These are phyloP conservation scores for Dinomys branickii DNA, from an alignment of 2,113 vertebrate genomes.

Conservation along the genomic window DNA sequence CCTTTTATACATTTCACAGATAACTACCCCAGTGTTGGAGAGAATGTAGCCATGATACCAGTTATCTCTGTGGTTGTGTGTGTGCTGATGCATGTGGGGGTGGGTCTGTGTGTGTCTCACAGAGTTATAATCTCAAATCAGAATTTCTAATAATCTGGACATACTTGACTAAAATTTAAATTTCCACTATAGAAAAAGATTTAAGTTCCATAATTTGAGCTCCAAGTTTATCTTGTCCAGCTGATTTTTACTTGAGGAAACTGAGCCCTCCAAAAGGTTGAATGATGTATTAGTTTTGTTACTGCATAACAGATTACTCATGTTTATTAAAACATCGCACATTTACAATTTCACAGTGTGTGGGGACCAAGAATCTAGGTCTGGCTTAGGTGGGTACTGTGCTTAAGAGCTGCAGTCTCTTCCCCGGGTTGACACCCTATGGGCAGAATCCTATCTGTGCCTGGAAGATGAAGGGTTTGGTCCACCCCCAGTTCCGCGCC, in stretches of 20 bases:
- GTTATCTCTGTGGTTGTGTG: slow-evolving; percentile 33
- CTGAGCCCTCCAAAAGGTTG: background rate
- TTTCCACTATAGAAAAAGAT: slow-evolving; percentile 5
- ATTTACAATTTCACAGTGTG: slow-evolving; percentile 31
- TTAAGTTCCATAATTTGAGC: slow-evolving; percentile 48
- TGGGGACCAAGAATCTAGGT: background rate
- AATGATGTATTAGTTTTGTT: background rate
- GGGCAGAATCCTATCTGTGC: slow-evolving; percentile 7
- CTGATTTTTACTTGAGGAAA: slow-evolving; percentile 42
- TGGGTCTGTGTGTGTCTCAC: background rate
- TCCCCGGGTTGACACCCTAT: background rate
- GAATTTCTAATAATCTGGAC: slow-evolving; percentile 51
- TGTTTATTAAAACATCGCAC: background rate
- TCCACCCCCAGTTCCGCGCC: background rate
- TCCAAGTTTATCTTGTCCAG: background rate
- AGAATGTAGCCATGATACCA: background rate
- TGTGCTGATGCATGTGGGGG: background rate
- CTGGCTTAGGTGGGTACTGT: background rate
- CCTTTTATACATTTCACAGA: slow-evolving; percentile 13
- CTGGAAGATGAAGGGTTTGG: background rate
- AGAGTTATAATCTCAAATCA: slow-evolving; percentile 45
- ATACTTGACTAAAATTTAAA: slow-evolving; percentile 23
- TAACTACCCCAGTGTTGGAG: background rate
- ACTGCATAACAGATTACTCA: background rate
- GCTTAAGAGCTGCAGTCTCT: background rate